Base-by-base conservation (phyloP, 1,140 invertebrate genomes). In the Drosophila baimaii region DNA sequence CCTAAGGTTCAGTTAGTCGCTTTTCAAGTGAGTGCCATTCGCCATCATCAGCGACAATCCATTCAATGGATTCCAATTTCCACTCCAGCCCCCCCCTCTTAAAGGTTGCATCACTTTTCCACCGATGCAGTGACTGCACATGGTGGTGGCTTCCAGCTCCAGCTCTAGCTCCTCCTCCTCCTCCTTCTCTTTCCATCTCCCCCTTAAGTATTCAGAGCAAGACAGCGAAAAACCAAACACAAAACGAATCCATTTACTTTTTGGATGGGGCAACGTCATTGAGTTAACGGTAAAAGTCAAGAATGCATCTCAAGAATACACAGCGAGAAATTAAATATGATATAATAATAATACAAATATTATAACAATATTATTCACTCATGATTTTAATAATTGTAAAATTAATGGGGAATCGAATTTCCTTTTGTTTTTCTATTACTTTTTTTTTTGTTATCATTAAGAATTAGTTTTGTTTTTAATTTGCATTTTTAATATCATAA, bases 121-220 rank as follows among this genome's bases (percentile, higher is more conserved):
- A 57, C 41, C 68, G 73, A 64, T 76, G 61, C 73, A 76, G 54
- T 76, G 52, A 58, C 61, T 76, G 73, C 73, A 76, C 73, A 76
- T 41, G 49, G 56, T 23, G 35, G 29, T 23, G 46, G 15, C 44
- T 46, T 15, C 15, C 31, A n/a, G 15, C 44, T 27, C 8, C 46
- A 27, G 25, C 25, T 27, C 25, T 2, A 27, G 25, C 49, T 55
- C 37, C 46, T 35, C 27, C 21, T 12, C 15, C 21, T 23, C 33
- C 43, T 41, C 37, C 66, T 29, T 21, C 35, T 15, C 19, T 23
- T 46, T 21, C 7, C 49, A 33, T 19, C 29, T 52, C 13, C 9
- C 54, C n/a, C n/a, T n/a, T n/a, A 55, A 66, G 77, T 90, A 90
- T 90, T 86, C 81, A 90, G 86, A 90, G 86, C 86, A 90, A 90